Conservation (phyloP, 2,797 vertebrate species). For the Vultur gryphus region DNA sequence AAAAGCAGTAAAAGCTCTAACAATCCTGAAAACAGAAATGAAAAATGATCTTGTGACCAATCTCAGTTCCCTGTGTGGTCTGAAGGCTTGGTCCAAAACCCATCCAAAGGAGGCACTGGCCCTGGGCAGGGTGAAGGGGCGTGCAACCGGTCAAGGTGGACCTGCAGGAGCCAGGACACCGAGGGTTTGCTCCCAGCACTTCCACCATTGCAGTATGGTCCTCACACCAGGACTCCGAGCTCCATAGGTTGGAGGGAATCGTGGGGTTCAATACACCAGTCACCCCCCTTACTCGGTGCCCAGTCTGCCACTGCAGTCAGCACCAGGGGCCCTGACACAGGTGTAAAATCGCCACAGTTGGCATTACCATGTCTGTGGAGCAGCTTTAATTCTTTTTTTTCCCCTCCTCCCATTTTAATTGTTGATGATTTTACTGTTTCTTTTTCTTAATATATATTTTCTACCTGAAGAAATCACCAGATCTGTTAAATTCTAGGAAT, state of each 20-base stretch:
- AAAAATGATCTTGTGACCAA: neutral
- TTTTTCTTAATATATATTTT: neutral
- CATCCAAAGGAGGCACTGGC: neutral
- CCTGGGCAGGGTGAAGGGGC: rapidly evolving
- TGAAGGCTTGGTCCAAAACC: neutral
- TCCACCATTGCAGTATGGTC: neutral
- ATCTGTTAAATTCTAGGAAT: neutral
- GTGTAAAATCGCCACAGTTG: neutral
- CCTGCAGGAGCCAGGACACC: neutral
- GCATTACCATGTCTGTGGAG: neutral
- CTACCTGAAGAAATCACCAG: neutral
- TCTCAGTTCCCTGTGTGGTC: neutral
- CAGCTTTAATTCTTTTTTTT: neutral
- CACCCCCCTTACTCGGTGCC: neutral
- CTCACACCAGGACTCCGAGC: neutral
- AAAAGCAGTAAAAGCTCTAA: neutral
- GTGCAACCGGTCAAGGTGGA: no score
- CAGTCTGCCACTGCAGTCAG: neutral
- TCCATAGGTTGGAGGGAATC: neutral
- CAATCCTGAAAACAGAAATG: neutral
- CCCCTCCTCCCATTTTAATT: neutral
- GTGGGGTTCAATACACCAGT: neutral
- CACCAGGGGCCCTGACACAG: neutral
- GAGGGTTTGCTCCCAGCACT: neutral
- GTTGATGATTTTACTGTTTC: neutral